Base-by-base conservation (phyloP, 2,888 invertebrate species). In the Dynastes tityus region DNA sequence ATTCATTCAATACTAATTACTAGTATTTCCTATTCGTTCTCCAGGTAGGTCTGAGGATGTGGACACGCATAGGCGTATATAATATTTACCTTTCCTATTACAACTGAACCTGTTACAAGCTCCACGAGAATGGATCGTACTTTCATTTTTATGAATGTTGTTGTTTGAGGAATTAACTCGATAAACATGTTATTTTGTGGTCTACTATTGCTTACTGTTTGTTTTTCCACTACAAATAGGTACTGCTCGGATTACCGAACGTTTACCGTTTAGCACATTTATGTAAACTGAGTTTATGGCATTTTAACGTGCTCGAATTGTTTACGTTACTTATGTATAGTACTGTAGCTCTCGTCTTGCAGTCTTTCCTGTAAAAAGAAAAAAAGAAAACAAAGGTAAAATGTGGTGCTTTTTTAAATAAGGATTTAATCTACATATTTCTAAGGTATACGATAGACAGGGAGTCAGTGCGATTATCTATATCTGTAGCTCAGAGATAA, bases 1-100 rank as follows among this genome's bases (percentile, higher is more conserved):
- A 74, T 74, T 74, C 73, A 74, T 74, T 74, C 73, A 74, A 74
- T 74, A 61, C 73, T 74, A 74, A 74, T 74, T 74, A 74, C 61
- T 61, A 74, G 73, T 29, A 61, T 74, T 61, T 74, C 73, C 58
- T 73, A 58, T 74, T 61, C 61, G 61, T 29, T 32, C 32, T 61
- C 6, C 68, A 51, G 68, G 68, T 68, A 68, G 68, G 27, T 51
- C 68, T 8, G 65, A 13, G 13, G 32, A 65, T 63, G 32, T 9
- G 11, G 29, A 32, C 32, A 63, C 63, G 32, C 29, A 63, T 63
- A 22, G n/a, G 16, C 55, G 37, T 32, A 16, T 71, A 55, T 40
- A 55, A 40, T 71, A 58, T 71, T 71, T 71, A 55, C 71, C 37
- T 55, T 71, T 71, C 13, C 71, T 71, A 55, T 71, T 71, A 71